A percentile compares a stretch with the other conserved stretches of the same genome.
Evolutionary conservation across 2,113 vertebrate species (phyloP).

Genomic region (Microcebus jonahi): DNA sequence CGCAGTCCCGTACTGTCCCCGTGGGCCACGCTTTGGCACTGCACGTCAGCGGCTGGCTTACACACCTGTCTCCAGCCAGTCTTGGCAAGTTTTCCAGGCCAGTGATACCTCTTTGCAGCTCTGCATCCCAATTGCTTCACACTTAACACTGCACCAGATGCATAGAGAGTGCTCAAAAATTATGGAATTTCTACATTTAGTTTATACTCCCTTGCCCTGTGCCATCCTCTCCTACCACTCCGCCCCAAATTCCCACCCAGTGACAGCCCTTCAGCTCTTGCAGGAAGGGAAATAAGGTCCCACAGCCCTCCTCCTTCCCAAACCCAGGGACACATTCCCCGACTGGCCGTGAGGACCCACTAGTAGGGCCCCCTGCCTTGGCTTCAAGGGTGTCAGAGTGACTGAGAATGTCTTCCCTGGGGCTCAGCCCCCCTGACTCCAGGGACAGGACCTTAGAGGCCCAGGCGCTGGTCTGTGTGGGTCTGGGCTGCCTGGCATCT

Average conservation of each 20-base stretch:
- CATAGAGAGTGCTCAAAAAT: neutral
- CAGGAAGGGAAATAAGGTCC: neutral
- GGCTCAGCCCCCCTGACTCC: neutral
- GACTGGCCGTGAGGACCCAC: neutral
- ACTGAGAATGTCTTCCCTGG: neutral
- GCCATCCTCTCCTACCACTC: neutral
- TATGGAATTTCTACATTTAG: neutral
- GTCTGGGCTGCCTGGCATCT: neutral
- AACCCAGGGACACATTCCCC: neutral
- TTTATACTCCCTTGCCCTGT: neutral
- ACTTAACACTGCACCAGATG: neutral
- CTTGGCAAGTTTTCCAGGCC: neutral
- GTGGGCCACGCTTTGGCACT: fast-evolving
- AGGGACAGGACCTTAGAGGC: neutral
- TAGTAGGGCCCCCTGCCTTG: neutral
- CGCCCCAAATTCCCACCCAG: neutral
- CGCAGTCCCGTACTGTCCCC: fast-evolving
- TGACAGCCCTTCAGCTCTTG: neutral
- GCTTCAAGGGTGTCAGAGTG: neutral
- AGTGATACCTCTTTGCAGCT: neutral
- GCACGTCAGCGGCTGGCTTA: fast-evolving
- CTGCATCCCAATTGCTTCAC: neutral
- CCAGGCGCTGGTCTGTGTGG: too few species aligned
- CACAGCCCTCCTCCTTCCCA: neutral
- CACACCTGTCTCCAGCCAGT: neutral